These are phyloP conservation scores for Sycophaga agraensis DNA, from an alignment of 1,140 invertebrate species.

Conservation along the genomic window DNA sequence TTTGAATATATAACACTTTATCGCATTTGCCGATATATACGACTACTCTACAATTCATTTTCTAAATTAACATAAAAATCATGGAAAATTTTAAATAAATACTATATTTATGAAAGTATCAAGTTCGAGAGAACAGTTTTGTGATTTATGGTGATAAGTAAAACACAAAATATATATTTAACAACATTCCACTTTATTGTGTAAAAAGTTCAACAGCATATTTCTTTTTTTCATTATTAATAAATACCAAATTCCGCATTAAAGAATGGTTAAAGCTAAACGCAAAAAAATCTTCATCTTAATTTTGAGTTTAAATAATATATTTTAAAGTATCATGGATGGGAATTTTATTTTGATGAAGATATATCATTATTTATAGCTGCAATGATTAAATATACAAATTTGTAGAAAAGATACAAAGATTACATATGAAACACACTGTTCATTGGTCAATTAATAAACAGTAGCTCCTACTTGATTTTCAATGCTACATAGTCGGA, in stretches of 20 bases:
- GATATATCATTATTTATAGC: constrained; percentile 25
- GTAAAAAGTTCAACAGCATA: constrained; percentile 46
- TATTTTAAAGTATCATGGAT: constrained; percentile 16
- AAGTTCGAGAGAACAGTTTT: no score
- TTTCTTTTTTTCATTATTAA: constrained; percentile 34
- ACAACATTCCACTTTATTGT: constrained; percentile 40
- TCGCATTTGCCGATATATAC: no score
- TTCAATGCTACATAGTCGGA: constrained; percentile 17
- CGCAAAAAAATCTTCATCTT: constrained; percentile 34
- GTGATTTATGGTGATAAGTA: no score
- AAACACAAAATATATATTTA: constrained; percentile 30
- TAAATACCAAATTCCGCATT: constrained; percentile 22
- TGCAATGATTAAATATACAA: constrained; percentile 32
- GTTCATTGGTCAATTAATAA: constrained; percentile 3
- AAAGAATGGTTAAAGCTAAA: constrained; percentile 31
- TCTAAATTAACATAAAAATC: no score
- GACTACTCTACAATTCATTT: no score
- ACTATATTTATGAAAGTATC: no score
- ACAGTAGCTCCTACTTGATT: constrained; percentile 4
- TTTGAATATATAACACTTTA: no score
- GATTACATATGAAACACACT: constrained; percentile 24
- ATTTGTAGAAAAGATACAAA: constrained; percentile 36
- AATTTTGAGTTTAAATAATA: constrained; percentile 24
- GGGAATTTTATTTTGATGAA: constrained; percentile 25
- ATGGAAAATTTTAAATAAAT: no score